These are phyloP conservation scores for Aspidoscelis tigris DNA, from an alignment of 2,113 vertebrate genomes.

Conservation along the genomic window DNA sequence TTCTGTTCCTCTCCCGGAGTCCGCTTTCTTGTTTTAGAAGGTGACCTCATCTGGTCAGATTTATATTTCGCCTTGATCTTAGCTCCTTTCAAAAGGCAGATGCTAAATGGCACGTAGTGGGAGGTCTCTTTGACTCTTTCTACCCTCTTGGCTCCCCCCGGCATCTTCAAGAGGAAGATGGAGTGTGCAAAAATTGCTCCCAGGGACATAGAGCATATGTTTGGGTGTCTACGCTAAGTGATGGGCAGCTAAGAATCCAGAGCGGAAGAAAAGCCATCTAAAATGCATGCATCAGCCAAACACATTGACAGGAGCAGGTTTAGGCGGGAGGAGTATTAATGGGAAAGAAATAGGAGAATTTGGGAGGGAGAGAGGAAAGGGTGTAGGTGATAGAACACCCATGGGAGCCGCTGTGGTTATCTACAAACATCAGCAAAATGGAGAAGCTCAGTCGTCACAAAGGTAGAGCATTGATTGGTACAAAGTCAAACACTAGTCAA, in stretches of 20 bases:
- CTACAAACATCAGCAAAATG: neutral
- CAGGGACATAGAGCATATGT: neutral
- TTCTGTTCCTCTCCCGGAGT: too few species aligned
- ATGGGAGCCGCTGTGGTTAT: neutral
- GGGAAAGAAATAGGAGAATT: neutral
- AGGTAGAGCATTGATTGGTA: neutral
- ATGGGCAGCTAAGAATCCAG: neutral
- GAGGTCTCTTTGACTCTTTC: too few species aligned
- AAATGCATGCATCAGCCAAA: constrained; percentile 2
- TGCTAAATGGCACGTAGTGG: neutral
- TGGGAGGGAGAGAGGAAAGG: too few species aligned
- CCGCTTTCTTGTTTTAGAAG: neutral
- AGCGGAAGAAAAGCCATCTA: neutral
- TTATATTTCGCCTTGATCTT: neutral
- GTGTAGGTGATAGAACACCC: neutral
- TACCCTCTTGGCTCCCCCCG: neutral
- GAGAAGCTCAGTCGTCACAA: neutral
- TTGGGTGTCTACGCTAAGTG: neutral
- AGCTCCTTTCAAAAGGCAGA: neutral
- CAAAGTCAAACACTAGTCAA: neutral
- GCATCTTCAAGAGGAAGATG: neutral
- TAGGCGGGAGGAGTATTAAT: neutral
- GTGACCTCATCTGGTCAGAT: constrained; percentile 5
- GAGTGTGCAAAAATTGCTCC: neutral
- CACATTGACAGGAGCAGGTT: neutral